Conservation (phyloP, 2,888 invertebrate genomes). For the Eumacrocentrus americanus region DNA sequence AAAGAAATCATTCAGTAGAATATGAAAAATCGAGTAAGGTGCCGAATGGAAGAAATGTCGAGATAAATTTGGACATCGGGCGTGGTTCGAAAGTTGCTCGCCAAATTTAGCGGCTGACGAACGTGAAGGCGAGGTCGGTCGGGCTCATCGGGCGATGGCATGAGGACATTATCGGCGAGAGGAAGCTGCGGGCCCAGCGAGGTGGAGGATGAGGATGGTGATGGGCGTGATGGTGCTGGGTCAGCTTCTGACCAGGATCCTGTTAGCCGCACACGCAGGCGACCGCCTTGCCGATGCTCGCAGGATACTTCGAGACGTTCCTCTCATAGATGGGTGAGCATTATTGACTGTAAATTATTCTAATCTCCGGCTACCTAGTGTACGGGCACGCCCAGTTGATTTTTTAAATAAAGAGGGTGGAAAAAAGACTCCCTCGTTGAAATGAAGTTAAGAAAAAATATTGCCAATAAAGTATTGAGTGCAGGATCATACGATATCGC, state of each 20-base stretch:
- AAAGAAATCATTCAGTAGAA: no score
- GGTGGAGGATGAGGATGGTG: constrained; percentile 61
- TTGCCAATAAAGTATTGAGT: no score
- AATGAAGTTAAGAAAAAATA: no score
- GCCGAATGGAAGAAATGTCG: background rate
- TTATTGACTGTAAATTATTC: no score
- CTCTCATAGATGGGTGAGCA: constrained; percentile 57
- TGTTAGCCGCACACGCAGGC: constrained; percentile 57
- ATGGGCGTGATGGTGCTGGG: constrained; percentile 60
- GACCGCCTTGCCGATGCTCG: constrained; percentile 58
- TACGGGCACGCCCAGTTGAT: no score
- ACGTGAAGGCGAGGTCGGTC: constrained; percentile 32
- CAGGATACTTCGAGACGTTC: constrained; percentile 55
- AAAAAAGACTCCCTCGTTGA: no score
- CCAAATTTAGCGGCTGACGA: constrained; percentile 31
- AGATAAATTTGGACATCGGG: background rate
- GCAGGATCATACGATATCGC: no score
- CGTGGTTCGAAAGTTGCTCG: background rate
- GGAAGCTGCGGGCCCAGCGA: constrained; percentile 55
- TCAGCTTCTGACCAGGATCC: constrained; percentile 58
- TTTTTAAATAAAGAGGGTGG: no score
- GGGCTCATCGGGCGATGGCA: constrained; percentile 52
- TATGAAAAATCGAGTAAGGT: background rate
- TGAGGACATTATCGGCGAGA: constrained; percentile 56
- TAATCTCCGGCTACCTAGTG: no score